Evolutionary conservation across 2,888 invertebrate genomes (phyloP).

Genomic region (Cerceris ruficornis): DNA sequence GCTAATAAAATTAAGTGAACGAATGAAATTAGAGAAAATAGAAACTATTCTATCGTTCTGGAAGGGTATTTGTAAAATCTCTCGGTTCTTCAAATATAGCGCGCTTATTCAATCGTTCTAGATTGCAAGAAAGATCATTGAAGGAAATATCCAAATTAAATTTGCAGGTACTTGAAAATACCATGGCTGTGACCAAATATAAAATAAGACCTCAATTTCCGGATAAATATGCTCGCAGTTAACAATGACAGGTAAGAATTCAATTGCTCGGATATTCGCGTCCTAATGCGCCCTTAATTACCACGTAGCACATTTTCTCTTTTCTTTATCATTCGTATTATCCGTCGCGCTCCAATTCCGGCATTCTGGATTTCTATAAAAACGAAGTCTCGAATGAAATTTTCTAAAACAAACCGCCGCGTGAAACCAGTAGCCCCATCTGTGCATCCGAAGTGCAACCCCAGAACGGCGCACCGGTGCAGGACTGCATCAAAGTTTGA

Average conservation of each 20-base stretch:
- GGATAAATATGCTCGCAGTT: too few species aligned
- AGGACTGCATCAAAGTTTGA: slow-evolving; percentile 35
- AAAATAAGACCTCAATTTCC: background rate
- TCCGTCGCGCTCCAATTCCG: background rate
- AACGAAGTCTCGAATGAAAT: background rate
- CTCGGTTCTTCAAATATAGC: too few species aligned
- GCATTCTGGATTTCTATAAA: background rate
- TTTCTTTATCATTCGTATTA: too few species aligned
- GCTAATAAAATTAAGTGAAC: too few species aligned
- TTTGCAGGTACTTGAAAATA: background rate
- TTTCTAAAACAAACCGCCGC: slow-evolving; percentile 9
- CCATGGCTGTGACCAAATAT: background rate
- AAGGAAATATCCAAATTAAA: too few species aligned
- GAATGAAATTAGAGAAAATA: too few species aligned
- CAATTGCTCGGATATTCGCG: background rate
- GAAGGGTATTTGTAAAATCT: too few species aligned
- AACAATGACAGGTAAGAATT: too few species aligned
- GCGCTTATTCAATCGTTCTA: too few species aligned
- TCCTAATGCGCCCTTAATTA: background rate
- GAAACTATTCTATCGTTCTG: too few species aligned
- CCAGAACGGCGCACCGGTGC: slow-evolving; percentile 31
- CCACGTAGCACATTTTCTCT: background rate
- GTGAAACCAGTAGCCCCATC: slow-evolving; percentile 72
- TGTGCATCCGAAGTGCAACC: slow-evolving; percentile 68
- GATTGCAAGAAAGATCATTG: too few species aligned